Percentiles rank a stretch among this genome's conserved stretches.
phyloP scores from a whole-genome alignment of 1,140 invertebrate genomes.

The Drosophila arawakana region DNA sequence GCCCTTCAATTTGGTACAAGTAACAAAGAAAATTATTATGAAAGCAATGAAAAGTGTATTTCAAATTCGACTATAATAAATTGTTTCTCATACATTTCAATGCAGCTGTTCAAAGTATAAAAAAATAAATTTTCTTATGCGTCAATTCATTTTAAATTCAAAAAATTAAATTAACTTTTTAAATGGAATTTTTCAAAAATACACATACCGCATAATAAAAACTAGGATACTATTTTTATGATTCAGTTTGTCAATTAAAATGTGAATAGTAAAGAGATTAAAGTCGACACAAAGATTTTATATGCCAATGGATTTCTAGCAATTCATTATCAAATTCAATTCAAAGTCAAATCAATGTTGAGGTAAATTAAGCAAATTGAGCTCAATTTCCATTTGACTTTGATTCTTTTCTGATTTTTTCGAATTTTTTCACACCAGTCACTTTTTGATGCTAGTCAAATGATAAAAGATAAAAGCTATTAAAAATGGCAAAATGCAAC shows the following conservation, averaged over 20 bases:
- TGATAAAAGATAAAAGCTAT: slow-evolving; percentile 28
- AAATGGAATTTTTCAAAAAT: slow-evolving; percentile 12
- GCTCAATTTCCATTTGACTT: background rate
- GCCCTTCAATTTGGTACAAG: too few relatives aligned
- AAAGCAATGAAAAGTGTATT: background rate
- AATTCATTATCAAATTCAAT: slow-evolving; percentile 7
- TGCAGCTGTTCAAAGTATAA: slow-evolving; percentile 11
- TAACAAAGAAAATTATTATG: too few relatives aligned
- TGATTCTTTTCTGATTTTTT: slow-evolving; percentile 8
- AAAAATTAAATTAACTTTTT: slow-evolving; percentile 45
- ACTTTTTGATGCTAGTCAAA: slow-evolving; percentile 8
- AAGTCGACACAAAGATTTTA: background rate
- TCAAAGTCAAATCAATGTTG: background rate
- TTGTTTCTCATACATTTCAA: background rate
- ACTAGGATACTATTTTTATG: background rate
- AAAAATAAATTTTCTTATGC: slow-evolving; percentile 9
- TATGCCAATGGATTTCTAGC: background rate
- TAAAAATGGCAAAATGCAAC: slow-evolving; percentile 28
- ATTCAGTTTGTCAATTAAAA: background rate
- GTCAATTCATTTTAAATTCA: slow-evolving; percentile 15
- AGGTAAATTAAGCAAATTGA: slow-evolving; percentile 10
- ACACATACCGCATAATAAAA: too few relatives aligned
- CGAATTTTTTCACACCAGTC: slow-evolving; percentile 5
- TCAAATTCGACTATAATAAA: background rate
- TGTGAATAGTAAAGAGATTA: too few relatives aligned